These are phyloP conservation scores for Petromus typicus DNA, from an alignment of 2,113 vertebrate genomes.

Conservation along the genomic window DNA sequence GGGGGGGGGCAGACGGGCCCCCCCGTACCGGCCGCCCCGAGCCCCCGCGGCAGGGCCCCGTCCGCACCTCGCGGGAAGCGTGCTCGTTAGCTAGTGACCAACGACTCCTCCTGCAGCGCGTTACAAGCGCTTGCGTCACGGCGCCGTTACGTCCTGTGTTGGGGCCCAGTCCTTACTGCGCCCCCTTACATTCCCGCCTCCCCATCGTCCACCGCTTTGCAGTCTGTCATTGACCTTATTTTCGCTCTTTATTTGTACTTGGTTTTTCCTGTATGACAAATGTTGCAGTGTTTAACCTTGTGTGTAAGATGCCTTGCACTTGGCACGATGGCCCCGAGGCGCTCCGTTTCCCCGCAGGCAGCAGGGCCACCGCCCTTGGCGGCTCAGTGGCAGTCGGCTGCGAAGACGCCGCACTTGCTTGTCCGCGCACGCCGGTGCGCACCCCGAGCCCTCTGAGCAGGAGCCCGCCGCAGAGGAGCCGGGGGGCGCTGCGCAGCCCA, in stretches of 20 bases:
- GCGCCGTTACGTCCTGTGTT: too few relatives aligned
- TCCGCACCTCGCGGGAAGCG: too few relatives aligned
- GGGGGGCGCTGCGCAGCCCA: background rate
- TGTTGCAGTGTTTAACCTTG: background rate
- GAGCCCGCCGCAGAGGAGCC: background rate
- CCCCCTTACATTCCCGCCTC: background rate
- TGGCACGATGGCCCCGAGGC: background rate
- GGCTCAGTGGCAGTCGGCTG: background rate
- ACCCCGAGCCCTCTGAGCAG: too few relatives aligned
- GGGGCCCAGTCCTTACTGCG: too few relatives aligned
- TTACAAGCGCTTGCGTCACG: too few relatives aligned
- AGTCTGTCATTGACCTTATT: too few relatives aligned
- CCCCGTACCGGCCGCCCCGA: too few relatives aligned
- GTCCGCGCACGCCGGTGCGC: too few relatives aligned
- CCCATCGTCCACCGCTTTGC: background rate
- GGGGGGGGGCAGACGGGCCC: too few relatives aligned
- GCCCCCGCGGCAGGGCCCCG: too few relatives aligned
- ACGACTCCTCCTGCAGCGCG: too few relatives aligned
- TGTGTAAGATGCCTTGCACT: background rate
- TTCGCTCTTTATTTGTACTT: background rate
- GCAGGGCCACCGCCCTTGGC: background rate
- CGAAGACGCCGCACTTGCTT: background rate
- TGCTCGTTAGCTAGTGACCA: too few relatives aligned
- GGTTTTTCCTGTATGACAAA: background rate
- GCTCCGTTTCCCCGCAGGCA: background rate